Evolutionary conservation across 2,888 invertebrate genomes (phyloP).

Genomic region (Odontothrips loti): DNA sequence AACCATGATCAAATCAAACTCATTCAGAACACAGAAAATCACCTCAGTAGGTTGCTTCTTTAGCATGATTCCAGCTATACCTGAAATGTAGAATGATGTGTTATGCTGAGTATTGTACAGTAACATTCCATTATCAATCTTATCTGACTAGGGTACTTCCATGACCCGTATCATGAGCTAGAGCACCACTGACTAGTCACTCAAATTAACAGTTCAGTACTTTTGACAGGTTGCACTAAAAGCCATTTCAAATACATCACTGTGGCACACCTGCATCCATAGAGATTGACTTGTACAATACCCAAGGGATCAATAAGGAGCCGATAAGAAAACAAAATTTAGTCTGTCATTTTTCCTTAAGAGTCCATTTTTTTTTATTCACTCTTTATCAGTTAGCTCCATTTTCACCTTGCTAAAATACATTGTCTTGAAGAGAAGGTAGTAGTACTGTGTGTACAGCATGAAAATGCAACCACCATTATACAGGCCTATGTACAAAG

Average conservation of each 20-base stretch:
- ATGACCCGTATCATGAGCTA: not conserved
- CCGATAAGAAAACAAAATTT: constrained; percentile 10
- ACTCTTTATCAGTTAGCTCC: constrained; percentile 17
- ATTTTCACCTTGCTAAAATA: constrained; percentile 3
- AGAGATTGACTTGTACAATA: not conserved
- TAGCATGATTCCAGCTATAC: too few relatives aligned
- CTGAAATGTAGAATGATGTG: not conserved
- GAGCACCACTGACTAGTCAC: constrained; percentile 5
- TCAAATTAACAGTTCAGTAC: not conserved
- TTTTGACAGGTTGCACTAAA: not conserved
- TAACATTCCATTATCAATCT: not conserved
- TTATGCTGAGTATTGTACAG: constrained; percentile 1
- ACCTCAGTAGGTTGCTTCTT: too few relatives aligned
- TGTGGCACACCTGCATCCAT: not conserved
- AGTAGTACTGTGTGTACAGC: constrained; percentile 13
- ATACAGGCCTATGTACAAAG: constrained; percentile 11
- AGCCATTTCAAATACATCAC: not conserved
- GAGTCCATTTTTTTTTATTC: constrained; percentile 16
- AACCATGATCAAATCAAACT: too few relatives aligned
- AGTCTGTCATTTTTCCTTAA: constrained; percentile 4
- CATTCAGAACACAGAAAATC: too few relatives aligned
- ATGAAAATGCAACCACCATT: constrained; percentile 2
- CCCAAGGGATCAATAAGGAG: constrained; percentile 9
- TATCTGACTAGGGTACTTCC: not conserved
- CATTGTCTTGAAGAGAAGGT: constrained; percentile 22